Evolutionary conservation across 1,140 invertebrate species (phyloP).

Genomic region (Cherax quadricarinatus): DNA sequence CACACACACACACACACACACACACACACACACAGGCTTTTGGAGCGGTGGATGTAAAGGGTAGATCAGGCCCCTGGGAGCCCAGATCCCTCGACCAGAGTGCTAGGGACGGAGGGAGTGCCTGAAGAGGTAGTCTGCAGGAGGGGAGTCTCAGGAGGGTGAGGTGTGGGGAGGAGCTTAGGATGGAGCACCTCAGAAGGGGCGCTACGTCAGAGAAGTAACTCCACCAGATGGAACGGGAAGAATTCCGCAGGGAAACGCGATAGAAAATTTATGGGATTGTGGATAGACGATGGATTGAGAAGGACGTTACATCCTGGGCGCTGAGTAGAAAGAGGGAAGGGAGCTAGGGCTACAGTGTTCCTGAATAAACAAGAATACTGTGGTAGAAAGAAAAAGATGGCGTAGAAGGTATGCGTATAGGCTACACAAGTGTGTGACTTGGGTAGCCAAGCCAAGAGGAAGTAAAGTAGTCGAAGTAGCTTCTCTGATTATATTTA

Average conservation of each 20-base stretch:
- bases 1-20: background rate
- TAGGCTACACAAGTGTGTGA: too few relatives aligned
- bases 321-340: background rate
- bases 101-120: too few relatives aligned
- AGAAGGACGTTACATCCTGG: conserved; percentile 5
- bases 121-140: too few relatives aligned
- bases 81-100: background rate
- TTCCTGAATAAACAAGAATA: too few relatives aligned
- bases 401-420: too few relatives aligned
- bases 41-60: conserved; percentile 5
- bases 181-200: too few relatives aligned
- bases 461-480: too few relatives aligned
- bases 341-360: background rate
- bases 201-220: background rate
- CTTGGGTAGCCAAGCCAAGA: too few relatives aligned
- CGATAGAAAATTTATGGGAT: conserved; percentile 33
- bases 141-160: too few relatives aligned
- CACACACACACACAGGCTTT: conserved; percentile 4
- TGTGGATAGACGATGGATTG: conserved; percentile 37
- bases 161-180: too few relatives aligned
- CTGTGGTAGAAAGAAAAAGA: too few relatives aligned
- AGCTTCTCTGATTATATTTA: too few relatives aligned
- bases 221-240: conserved; percentile 21
- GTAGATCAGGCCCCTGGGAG: conserved; percentile 28
- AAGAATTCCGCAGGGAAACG: conserved; percentile 25